Percentiles rank a stretch among this genome's conserved stretches.
phyloP scores from a whole-genome alignment of 1,140 invertebrate genomes.

The Drosophila prosaltans region DNA sequence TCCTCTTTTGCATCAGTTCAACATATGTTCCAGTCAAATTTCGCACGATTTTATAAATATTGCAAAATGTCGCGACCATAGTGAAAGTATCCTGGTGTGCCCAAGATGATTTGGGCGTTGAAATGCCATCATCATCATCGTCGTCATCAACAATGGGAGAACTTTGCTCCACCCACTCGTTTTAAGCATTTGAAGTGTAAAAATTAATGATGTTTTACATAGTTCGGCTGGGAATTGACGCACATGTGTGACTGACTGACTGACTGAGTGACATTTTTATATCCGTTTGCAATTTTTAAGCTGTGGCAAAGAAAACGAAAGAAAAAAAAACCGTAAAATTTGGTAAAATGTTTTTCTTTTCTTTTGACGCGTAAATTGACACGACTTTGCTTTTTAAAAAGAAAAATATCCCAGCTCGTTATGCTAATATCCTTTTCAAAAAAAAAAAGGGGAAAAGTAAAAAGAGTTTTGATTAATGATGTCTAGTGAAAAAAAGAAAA shows the following conservation, averaged over 20 bases:
- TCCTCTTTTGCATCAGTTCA: constrained; percentile 6
- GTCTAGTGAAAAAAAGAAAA: constrained; percentile 39
- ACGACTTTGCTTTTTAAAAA: constrained; percentile 69
- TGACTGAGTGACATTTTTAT: constrained; percentile 53
- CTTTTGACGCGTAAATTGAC: constrained; percentile 70
- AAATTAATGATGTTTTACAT: constrained; percentile 80
- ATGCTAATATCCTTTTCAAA: constrained; percentile 66
- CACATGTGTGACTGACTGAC: constrained; percentile 64
- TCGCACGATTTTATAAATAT: constrained; percentile 69
- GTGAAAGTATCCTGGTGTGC: constrained; percentile 69
- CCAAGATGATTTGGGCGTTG: constrained; percentile 70
- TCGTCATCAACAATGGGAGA: constrained; percentile 43
- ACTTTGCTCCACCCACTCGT: not conserved
- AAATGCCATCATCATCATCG: constrained; percentile 69
- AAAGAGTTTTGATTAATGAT: constrained; percentile 82
- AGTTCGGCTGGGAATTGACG: constrained; percentile 65
- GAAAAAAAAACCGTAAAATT: not conserved
- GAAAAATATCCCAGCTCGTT: constrained; percentile 49
- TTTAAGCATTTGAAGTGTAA: constrained; percentile 27
- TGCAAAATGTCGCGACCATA: constrained; percentile 56
- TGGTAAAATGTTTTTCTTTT: constrained; percentile 39
- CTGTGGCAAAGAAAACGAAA: constrained; percentile 39
- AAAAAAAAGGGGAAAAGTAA: too few relatives aligned
- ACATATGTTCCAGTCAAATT: constrained; percentile 73
- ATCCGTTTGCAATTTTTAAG: constrained; percentile 77